A percentile compares a stretch with the other conserved stretches of the same genome.
phyloP scores from a whole-genome alignment of 2,113 vertebrate genomes.

The Glareola pratincola region DNA sequence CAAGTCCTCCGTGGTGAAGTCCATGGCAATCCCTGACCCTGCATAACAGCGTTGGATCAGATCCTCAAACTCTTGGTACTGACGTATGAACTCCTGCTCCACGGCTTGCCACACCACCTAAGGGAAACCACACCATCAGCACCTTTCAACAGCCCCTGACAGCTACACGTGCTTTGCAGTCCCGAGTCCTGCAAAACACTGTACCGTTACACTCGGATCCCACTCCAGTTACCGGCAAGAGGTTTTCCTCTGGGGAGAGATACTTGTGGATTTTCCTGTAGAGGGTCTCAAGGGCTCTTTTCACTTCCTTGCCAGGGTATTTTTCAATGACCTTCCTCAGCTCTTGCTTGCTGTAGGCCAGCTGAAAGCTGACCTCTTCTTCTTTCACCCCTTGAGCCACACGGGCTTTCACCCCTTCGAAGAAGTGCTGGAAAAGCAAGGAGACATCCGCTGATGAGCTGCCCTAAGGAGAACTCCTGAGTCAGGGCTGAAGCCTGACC shows the following conservation, averaged over 20 bases:
- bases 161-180: accelerated
- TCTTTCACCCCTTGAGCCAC: conserved; percentile 61
- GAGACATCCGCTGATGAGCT: neutral
- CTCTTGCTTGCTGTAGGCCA: conserved; percentile 69
- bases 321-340: conserved; percentile 41
- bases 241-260: conserved; percentile 44
- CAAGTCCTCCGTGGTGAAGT: conserved; percentile 40
- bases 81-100: conserved; percentile 2
- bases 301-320: conserved; percentile 54
- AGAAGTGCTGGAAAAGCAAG: conserved; percentile 44
- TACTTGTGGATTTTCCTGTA: conserved; percentile 42
- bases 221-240: neutral
- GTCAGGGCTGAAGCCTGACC: accelerated
- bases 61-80: conserved; percentile 32
- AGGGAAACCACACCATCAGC: neutral
- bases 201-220: neutral
- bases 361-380: conserved; percentile 62
- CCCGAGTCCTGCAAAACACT: neutral
- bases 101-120: conserved; percentile 46
- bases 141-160: neutral
- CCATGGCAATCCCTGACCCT: conserved; percentile 44
- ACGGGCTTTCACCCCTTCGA: conserved; percentile 46
- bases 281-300: conserved; percentile 35
- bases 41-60: conserved; percentile 30
- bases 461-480: accelerated